Percentiles rank a stretch among this genome's conserved stretches.
Conservation (phyloP, 2,888 invertebrate species). For the Meteorus cinctellus region DNA sequence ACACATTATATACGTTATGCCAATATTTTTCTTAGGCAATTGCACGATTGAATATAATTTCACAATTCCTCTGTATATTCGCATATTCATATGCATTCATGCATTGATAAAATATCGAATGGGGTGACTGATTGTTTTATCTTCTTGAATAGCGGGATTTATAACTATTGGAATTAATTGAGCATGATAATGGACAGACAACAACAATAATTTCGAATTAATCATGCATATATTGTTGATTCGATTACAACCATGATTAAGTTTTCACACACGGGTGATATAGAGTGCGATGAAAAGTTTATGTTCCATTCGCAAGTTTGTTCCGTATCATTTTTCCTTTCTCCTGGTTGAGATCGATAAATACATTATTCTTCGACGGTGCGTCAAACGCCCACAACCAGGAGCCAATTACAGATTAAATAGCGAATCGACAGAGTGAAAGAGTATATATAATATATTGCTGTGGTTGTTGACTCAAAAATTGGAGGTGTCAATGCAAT, state of each 20-base stretch:
- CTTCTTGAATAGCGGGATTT: background rate
- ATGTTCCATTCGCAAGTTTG: background rate
- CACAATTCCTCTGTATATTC: too few species aligned
- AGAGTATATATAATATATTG: too few species aligned
- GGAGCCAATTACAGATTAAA: background rate
- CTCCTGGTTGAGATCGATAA: background rate
- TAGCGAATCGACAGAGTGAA: background rate
- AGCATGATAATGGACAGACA: background rate
- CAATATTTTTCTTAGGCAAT: too few species aligned
- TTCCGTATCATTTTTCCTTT: background rate
- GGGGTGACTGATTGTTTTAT: background rate
- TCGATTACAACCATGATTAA: background rate
- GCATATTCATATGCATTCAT: too few species aligned
- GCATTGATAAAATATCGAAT: background rate
- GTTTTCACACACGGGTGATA: background rate
- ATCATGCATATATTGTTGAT: background rate
- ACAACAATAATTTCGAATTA: background rate
- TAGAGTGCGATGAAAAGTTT: background rate
- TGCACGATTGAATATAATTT: too few species aligned
- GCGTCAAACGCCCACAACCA: background rate
- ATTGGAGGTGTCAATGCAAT: too few species aligned
- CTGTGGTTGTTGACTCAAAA: too few species aligned
- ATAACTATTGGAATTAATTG: slow-evolving; percentile 6
- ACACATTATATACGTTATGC: too few species aligned
- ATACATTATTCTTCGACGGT: background rate